phyloP scores from a whole-genome alignment of 1,140 invertebrate genomes.

The Pseudomyrmex gracilis region DNA sequence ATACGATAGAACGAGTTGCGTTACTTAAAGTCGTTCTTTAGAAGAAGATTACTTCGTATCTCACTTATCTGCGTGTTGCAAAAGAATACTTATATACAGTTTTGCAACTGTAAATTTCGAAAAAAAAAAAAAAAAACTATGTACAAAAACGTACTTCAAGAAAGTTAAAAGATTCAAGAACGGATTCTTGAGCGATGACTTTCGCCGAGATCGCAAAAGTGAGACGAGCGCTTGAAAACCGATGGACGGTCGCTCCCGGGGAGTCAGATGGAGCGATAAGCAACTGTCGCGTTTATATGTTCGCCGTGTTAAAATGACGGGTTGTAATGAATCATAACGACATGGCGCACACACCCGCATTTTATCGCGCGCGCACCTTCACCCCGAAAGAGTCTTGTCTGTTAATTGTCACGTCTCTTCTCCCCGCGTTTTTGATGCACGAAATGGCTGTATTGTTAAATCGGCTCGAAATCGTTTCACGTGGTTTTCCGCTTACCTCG shows the following conservation, averaged over 20 bases:
- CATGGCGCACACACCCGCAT: conserved; percentile 30
- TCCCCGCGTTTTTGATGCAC: background rate
- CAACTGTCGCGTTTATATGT: conserved; percentile 3
- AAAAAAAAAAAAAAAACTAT: too few relatives aligned
- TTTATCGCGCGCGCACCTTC: conserved; percentile 14
- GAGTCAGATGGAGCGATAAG: conserved; percentile 10
- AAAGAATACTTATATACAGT: too few relatives aligned
- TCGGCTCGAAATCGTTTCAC: too few relatives aligned
- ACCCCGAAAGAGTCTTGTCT: background rate
- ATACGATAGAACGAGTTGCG: background rate
- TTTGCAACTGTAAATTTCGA: too few relatives aligned
- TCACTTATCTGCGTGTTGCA: background rate
- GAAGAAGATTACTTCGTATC: background rate
- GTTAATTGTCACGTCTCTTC: conserved; percentile 14
- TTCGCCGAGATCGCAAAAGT: background rate
- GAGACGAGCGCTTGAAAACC: background rate
- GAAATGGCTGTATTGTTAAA: too few relatives aligned
- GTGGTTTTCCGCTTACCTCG: too few relatives aligned
- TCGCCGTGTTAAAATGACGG: conserved; percentile 4
- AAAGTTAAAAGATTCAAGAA: too few relatives aligned
- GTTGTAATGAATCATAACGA: background rate
- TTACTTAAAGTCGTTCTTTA: background rate
- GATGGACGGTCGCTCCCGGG: background rate
- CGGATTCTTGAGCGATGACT: too few relatives aligned
- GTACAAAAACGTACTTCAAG: too few relatives aligned